Base-by-base conservation (phyloP, 2,888 invertebrate species). In the Erannis defoliaria region DNA sequence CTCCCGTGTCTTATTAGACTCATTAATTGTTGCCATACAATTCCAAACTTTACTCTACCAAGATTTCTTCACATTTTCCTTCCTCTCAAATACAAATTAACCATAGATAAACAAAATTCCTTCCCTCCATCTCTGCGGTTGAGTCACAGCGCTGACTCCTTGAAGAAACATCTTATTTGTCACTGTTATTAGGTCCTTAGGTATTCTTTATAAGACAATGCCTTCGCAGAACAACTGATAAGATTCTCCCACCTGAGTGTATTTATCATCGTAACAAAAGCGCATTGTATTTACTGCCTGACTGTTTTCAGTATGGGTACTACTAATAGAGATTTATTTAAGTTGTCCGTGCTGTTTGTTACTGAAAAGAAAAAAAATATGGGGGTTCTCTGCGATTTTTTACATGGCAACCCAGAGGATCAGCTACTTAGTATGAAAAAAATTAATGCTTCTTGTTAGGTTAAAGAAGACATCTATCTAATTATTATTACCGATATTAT, bases 171-270 rank as follows among this genome's bases (percentile, higher is more conserved):
- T 38, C 38, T 29, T 33, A 40, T 49, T 53, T 45, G 14, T 54
- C 33, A 42, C 21, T 9, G 26, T 48, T 54, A 26, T 42, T 29
- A 38, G 38, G 21, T 46, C 18, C 46, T 45, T 31, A 46, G 45
- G 19, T 37, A 21, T 56, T 51, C 51, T 38, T 49, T 21, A 19
- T 50, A n/a, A 61, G 45, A 61, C 60, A 61, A 61, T 54, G n/a
- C 53, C 38, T 54, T 21, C 23, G 29, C 43, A 49, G 10, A 48
- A 54, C 33, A 14, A 50, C 55, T 61, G 60, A 61, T 55, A 61
- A 61, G 48, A 37, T 37, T 49, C 55, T 49, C 46, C 23, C 48
- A 49, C 35, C 43, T 55, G 35, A 49, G 19, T 49, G 37, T 50
- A 55, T 55, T 55, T 61, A 50, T 61, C 55, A 50, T 61, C 21